Conservation (phyloP, 1,140 invertebrate genomes). For the Charaxes varanes region DNA sequence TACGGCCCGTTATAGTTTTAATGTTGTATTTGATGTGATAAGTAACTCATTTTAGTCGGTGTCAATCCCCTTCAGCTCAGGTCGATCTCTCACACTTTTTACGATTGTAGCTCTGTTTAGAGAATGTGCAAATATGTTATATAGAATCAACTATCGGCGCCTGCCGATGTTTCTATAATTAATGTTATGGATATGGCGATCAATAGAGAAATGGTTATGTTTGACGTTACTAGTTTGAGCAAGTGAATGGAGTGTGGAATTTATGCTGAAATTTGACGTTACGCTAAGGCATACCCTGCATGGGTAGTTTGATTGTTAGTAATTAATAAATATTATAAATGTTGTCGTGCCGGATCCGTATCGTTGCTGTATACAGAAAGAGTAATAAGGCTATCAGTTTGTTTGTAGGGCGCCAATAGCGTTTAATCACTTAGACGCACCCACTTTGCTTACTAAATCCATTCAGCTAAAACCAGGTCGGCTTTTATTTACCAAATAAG, state of each 20-base stretch:
- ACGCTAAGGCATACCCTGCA: no score
- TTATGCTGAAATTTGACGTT: no score
- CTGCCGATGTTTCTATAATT: slow-evolving; percentile 9
- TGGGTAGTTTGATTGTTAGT: no score
- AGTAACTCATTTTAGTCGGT: slow-evolving; percentile 52
- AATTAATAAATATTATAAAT: no score
- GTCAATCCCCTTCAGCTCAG: slow-evolving; percentile 43
- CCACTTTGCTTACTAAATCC: slow-evolving; percentile 24
- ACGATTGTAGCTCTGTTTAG: slow-evolving; percentile 16
- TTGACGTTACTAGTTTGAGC: slow-evolving; percentile 8
- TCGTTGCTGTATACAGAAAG: background rate
- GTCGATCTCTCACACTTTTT: slow-evolving; percentile 42
- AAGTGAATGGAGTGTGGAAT: slow-evolving; percentile 6
- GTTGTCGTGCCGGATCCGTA: background rate
- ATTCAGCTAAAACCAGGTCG: slow-evolving; percentile 8
- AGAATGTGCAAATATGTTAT: slow-evolving; percentile 26
- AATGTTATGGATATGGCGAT: slow-evolving; percentile 11
- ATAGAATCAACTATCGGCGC: slow-evolving; percentile 9
- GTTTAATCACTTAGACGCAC: slow-evolving; percentile 34
- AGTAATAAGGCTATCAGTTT: slow-evolving; percentile 18
- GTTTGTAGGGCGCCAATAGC: slow-evolving; percentile 17
- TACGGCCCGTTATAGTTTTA: slow-evolving; percentile 55
- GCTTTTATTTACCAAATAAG: slow-evolving; percentile 25
- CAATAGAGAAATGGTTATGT: slow-evolving; percentile 1
- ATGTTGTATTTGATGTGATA: slow-evolving; percentile 63